A percentile compares a stretch with the other conserved stretches of the same genome.
These are phyloP conservation scores for Terebella lapidaria DNA, from an alignment of 2,888 invertebrate species.

Conservation along the genomic window DNA sequence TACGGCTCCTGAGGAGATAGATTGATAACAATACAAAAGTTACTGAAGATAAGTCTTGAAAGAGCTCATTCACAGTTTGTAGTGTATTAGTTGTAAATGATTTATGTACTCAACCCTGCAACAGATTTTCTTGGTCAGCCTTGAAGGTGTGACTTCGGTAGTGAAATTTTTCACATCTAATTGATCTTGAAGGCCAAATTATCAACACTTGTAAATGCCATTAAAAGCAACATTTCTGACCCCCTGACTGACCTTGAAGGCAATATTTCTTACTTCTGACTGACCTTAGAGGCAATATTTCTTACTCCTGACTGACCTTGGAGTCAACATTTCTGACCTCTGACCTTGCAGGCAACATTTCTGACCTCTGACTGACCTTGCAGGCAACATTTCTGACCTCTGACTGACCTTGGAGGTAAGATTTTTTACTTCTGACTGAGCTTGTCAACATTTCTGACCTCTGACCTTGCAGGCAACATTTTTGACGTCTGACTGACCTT, in stretches of 20 bases:
- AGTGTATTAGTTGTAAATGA: too few species aligned
- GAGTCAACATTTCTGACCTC: slow-evolving; percentile 76
- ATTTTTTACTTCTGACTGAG: slow-evolving; percentile 72
- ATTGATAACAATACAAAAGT: too few species aligned
- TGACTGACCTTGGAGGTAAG: slow-evolving; percentile 68
- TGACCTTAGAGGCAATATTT: slow-evolving; percentile 74
- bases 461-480: slow-evolving; percentile 74
- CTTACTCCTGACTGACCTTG: slow-evolving; percentile 65
- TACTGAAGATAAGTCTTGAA: too few species aligned
- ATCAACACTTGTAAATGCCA: background rate
- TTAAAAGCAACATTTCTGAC: background rate
- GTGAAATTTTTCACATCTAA: too few species aligned
- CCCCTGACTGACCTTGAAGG: slow-evolving; percentile 65
- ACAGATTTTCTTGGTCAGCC: too few species aligned
- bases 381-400: slow-evolving; percentile 74
- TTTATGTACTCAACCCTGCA: too few species aligned
- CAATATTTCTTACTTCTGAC: slow-evolving; percentile 69
- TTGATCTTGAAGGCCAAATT: too few species aligned
- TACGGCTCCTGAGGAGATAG: slow-evolving; percentile 68
- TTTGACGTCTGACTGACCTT: slow-evolving; percentile 65
- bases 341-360: too few species aligned
- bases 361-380: slow-evolving; percentile 62
- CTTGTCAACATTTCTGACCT: too few species aligned
- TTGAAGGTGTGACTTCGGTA: too few species aligned
- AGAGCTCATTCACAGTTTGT: too few species aligned